Percentiles rank a stretch among this genome's conserved stretches.
These are phyloP conservation scores for Channa maculata DNA, from an alignment of 2,113 vertebrate species.

Conservation along the genomic window DNA sequence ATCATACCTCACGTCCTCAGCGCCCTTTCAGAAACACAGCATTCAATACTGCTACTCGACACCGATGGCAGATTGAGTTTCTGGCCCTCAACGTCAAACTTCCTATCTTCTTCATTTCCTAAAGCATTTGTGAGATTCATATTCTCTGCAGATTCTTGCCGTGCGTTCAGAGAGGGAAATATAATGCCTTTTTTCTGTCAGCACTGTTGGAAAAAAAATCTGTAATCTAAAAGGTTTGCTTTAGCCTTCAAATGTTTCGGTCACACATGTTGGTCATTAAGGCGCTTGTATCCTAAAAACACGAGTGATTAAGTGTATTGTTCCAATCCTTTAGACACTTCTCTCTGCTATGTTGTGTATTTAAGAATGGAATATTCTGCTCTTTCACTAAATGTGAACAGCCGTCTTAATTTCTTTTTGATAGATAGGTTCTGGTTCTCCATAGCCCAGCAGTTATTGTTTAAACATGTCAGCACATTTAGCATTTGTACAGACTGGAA, in stretches of 20 bases:
- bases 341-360: not conserved
- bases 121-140: conserved; percentile 67
- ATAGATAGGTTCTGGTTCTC: conserved; percentile 47
- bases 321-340: not conserved
- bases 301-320: conserved; percentile 14
- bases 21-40: conserved; percentile 45
- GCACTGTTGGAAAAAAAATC: not conserved
- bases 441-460: conserved; percentile 30
- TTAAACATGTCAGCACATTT: conserved; percentile 23
- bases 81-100: conserved; percentile 54
- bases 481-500: conserved; percentile 1
- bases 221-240: conserved; percentile 35
- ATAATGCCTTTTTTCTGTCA: conserved; percentile 34
- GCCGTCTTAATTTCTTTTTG: conserved; percentile 47
- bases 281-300: conserved; percentile 27
- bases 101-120: conserved; percentile 60
- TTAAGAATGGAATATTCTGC: conserved; percentile 2
- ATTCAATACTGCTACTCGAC: conserved; percentile 32
- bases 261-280: conserved; percentile 50
- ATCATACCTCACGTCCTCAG: conserved; percentile 54
- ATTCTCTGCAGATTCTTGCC: conserved; percentile 59
- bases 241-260: conserved; percentile 45
- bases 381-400: conserved; percentile 12
- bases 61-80: conserved; percentile 54
- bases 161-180: conserved; percentile 54